These are phyloP conservation scores for Corythornis leucogaster DNA, from an alignment of 2,797 vertebrate genomes.

Conservation along the genomic window DNA sequence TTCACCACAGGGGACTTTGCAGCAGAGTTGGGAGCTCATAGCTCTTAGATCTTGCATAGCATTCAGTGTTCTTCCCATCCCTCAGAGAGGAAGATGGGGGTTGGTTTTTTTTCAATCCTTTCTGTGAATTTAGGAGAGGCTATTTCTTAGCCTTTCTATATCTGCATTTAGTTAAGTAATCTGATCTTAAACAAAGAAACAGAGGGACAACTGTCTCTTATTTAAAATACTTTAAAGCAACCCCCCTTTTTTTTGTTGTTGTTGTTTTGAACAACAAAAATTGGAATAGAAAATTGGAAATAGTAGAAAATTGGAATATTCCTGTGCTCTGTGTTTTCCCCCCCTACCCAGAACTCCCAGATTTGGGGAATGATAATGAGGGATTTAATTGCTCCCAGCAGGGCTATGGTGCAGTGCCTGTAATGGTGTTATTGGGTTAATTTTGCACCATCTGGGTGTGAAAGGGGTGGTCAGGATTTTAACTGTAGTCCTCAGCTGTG, in stretches of 20 bases:
- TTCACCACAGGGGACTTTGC: background rate
- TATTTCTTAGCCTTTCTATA: rapidly evolving
- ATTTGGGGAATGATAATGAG: background rate
- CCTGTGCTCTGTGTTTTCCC: background rate
- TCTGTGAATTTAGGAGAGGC: background rate
- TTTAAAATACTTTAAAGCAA: background rate
- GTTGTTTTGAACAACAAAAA: background rate
- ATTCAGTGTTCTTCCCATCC: background rate
- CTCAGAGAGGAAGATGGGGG: background rate
- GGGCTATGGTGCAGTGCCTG: background rate
- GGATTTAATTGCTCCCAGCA: constrained; percentile 27
- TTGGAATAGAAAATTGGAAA: too few species aligned
- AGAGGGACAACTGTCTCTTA: background rate
- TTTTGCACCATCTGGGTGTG: constrained; percentile 36
- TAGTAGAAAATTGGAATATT: background rate
- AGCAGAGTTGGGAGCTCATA: background rate
- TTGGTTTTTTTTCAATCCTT: background rate
- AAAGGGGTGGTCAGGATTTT: background rate
- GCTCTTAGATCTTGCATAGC: background rate
- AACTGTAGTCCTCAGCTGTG: background rate
- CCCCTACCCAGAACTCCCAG: background rate
- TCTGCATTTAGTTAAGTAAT: constrained; percentile 10
- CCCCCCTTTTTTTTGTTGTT: background rate
- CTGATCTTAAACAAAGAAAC: constrained; percentile 6
- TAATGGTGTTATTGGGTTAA: background rate